Percentiles rank a stretch among this genome's conserved stretches.
These are phyloP conservation scores for Aspidiotus destructor DNA, from an alignment of 2,888 invertebrate species.

Conservation along the genomic window DNA sequence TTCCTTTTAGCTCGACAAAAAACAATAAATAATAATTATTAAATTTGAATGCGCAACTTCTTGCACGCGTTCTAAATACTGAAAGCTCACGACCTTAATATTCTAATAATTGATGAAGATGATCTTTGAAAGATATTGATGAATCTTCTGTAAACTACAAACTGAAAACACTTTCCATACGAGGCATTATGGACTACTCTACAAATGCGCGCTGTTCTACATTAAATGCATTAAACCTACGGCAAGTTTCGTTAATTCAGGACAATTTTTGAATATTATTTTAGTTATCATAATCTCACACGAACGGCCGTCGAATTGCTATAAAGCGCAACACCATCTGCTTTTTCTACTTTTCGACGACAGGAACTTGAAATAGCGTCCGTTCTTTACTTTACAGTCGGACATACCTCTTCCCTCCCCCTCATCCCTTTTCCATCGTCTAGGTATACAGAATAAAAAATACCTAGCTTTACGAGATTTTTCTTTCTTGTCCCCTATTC, in stretches of 20 bases:
- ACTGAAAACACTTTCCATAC: no score
- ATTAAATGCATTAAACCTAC: neutral
- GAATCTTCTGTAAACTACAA: no score
- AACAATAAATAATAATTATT: no score
- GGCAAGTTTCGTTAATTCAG: neutral
- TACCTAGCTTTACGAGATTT: conserved; percentile 9
- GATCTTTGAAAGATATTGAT: no score
- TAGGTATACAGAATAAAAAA: conserved; percentile 26
- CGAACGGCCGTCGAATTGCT: neutral
- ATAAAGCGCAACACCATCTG: conserved; percentile 16
- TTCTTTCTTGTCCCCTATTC: neutral
- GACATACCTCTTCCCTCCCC: conserved; percentile 5
- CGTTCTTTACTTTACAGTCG: conserved; percentile 16
- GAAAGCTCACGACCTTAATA: no score
- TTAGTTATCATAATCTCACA: neutral
- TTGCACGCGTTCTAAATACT: no score
- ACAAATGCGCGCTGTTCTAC: no score
- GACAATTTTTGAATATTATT: neutral
- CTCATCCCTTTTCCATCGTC: conserved; percentile 9
- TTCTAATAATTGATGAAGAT: no score
- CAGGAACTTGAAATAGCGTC: conserved; percentile 24
- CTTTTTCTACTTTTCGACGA: conserved; percentile 21
- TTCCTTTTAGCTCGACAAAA: no score
- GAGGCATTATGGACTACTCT: no score
- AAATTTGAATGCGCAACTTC: no score